phyloP scores from a whole-genome alignment of 1,140 invertebrate genomes.

The Achroia grisella region DNA sequence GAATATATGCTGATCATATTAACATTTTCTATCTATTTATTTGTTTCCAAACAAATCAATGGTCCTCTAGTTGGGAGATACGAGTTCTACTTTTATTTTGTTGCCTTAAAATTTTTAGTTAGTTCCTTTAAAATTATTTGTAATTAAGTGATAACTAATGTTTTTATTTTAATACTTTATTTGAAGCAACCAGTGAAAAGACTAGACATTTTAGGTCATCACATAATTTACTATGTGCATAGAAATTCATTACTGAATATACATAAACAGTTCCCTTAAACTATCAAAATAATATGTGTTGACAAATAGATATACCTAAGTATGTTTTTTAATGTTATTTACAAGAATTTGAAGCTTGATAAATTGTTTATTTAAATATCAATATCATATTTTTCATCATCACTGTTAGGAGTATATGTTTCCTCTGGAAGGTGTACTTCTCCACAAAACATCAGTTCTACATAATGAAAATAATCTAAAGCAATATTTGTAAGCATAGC shows the following conservation, averaged over 20 bases:
- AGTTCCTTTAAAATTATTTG: neutral
- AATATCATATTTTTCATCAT: constrained; percentile 72
- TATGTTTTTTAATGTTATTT: constrained; percentile 2
- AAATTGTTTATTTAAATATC: constrained; percentile 40
- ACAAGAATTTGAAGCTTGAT: neutral
- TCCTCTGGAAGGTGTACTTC: constrained; percentile 60
- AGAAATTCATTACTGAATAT: constrained; percentile 7
- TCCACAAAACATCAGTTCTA: constrained; percentile 68
- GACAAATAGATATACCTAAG: constrained; percentile 1
- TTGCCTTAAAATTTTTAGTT: too few species aligned
- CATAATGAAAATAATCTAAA: constrained; percentile 69
- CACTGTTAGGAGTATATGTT: constrained; percentile 62
- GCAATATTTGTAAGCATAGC: constrained; percentile 66
- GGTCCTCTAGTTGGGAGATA: too few species aligned
- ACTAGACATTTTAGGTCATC: constrained; percentile 18
- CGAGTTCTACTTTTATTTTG: too few species aligned
- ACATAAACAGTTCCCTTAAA: constrained; percentile 8
- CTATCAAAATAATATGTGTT: constrained; percentile 13
- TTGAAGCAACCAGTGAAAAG: constrained; percentile 22
- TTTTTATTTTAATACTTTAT: constrained; percentile 18
- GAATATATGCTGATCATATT: too few species aligned
- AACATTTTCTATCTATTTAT: too few species aligned
- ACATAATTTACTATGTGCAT: constrained; percentile 12
- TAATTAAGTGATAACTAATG: too few species aligned
- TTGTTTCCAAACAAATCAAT: too few species aligned